Base-by-base conservation (phyloP, 2,113 vertebrate species). In the Eulacestoma nigropectus region DNA sequence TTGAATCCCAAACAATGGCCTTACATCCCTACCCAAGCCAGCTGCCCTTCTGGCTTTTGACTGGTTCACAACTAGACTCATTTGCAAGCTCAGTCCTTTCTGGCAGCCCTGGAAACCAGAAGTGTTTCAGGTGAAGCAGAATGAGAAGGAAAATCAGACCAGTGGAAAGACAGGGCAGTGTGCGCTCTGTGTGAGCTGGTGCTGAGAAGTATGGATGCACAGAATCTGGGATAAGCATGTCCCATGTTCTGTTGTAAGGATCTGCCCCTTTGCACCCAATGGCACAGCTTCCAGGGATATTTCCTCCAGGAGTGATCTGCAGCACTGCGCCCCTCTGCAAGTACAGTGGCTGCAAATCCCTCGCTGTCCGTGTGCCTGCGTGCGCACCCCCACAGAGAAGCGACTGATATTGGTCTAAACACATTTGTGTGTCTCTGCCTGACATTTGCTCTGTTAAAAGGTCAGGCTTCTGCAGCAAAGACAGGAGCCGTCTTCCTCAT, bases 371-470 rank as follows among this genome's bases (percentile, higher is more conserved):
- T 25, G 70, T 67, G 75, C 53, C 74, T 60, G 63, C 0, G 0
- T 47, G 52, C 64, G n/a, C 65, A 69, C 23, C 83, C 68, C 79
- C 2, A 0, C 30, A 16, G 83, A 47, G 12, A 52, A 67, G 88
- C 76, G 64, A 84, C 90, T 93, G 83, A 72, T 96, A 78, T 10
- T 75, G 90, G 69, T 94, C 95, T 90, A 94, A 96, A 96, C 96
- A 93, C 89, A 90, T 96, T 95, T 95, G 96, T 95, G 96, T 95
- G 80, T 94, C 86, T 95, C 88, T 90, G 49, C 62, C 90, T 97
- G 96, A 97, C 95, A 97, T 96, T 97, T 96, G 95, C 94, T 95
- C 92, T 97, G 95, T 49, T 96, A 65, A 96, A 97, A 97, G 96
- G 96, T 97, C 96, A 97, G 80, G 70, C 86, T 95, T 72, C 88